phyloP scores from a whole-genome alignment of 2,888 invertebrate genomes.

The Cosmia trapezina region DNA sequence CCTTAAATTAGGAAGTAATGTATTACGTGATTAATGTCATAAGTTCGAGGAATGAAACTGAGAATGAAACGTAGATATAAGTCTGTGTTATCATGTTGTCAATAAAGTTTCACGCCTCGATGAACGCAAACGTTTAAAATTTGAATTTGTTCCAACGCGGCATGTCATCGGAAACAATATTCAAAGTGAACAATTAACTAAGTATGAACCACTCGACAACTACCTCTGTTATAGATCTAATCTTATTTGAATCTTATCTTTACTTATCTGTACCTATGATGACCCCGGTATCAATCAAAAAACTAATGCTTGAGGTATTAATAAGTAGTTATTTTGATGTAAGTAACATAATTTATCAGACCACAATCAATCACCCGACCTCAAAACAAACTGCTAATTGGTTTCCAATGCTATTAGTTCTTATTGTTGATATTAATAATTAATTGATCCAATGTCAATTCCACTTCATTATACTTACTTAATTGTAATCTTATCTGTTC shows the following conservation, averaged over 20 bases:
- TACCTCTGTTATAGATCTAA: neutral
- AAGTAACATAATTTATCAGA: neutral
- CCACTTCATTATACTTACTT: neutral
- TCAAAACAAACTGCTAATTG: neutral
- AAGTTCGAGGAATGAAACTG: neutral
- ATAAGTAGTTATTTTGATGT: no score
- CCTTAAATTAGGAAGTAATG: conserved; percentile 13
- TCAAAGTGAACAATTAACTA: neutral
- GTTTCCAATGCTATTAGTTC: neutral
- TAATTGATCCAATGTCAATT: neutral
- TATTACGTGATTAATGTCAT: conserved; percentile 18
- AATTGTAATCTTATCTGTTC: neutral
- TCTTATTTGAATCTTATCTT: neutral
- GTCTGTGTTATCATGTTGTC: conserved; percentile 18
- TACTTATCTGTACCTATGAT: neutral
- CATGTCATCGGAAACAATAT: conserved; percentile 6
- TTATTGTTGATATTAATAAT: conserved; percentile 4
- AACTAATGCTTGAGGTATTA: neutral
- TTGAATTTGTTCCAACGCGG: conserved; percentile 33
- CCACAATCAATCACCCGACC: neutral
- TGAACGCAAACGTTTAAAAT: conserved; percentile 47
- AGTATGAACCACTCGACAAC: neutral
- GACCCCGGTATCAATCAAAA: neutral
- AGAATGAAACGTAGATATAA: conserved; percentile 4
- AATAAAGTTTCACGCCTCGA: conserved; percentile 44